Evolutionary conservation across 2,888 invertebrate genomes (phyloP).

Genomic region (Lapara coniferarum): DNA sequence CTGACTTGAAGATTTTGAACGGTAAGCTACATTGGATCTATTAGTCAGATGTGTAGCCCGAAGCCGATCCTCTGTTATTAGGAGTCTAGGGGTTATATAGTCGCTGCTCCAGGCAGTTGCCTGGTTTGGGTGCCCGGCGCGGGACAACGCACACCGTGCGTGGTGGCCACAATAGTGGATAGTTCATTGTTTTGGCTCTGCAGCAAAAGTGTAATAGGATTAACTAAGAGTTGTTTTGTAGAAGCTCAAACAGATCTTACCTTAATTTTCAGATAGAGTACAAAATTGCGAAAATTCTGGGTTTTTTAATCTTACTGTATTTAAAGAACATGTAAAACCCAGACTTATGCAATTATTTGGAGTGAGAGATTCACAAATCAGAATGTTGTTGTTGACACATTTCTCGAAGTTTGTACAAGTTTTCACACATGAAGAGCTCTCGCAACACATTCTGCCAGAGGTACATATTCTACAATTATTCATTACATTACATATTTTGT

Average conservation of each 20-base stretch:
- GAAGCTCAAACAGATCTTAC: not conserved
- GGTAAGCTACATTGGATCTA: too few relatives aligned
- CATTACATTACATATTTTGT: not conserved
- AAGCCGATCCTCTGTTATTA: too few relatives aligned
- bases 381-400: constrained; percentile 90
- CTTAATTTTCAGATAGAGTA: constrained; percentile 61
- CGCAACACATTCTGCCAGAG: constrained; percentile 92
- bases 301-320: constrained; percentile 87
- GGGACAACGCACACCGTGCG: too few relatives aligned
- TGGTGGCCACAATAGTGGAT: too few relatives aligned
- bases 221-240: not conserved
- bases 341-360: constrained; percentile 91
- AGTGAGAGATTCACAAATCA: constrained; percentile 91
- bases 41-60: too few relatives aligned
- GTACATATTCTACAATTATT: constrained; percentile 59
- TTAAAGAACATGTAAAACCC: constrained; percentile 89
- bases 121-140: too few relatives aligned
- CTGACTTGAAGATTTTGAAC: too few relatives aligned
- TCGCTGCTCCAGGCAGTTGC: too few relatives aligned
- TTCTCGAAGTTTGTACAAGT: constrained; percentile 90
- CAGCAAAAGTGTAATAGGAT: too few relatives aligned
- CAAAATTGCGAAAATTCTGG: constrained; percentile 77
- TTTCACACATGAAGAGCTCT: constrained; percentile 90
- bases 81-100: too few relatives aligned
- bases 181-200: too few relatives aligned